Percentiles rank a stretch among this genome's conserved stretches.
Conservation (phyloP, 35 echinoderm and acorn worm species). For the Acanthaster planci region DNA sequence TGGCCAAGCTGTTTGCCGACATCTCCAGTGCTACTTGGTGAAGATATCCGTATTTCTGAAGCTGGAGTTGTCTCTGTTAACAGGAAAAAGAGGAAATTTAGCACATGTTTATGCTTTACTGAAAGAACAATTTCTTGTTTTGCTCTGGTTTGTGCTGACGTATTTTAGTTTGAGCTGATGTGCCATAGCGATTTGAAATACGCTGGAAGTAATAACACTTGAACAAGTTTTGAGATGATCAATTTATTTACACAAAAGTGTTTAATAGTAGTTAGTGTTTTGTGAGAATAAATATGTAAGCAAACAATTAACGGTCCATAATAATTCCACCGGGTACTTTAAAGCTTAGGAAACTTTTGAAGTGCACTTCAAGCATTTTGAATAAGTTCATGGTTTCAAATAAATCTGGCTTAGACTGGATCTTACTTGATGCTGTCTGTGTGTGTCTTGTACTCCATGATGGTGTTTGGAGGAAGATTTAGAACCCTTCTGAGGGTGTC, state of each 20-base stretch:
- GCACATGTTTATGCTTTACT: no score
- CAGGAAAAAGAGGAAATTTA: slow-evolving; percentile 4
- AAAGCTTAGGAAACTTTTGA: not conserved
- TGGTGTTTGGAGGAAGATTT: slow-evolving; percentile 93
- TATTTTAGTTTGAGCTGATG: no score
- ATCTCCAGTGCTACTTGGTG: slow-evolving; percentile 62
- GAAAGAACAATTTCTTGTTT: no score
- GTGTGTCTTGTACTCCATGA: slow-evolving; percentile 98
- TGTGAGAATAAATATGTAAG: no score
- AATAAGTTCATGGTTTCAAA: no score
- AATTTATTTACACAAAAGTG: no score
- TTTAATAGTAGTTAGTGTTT: no score
- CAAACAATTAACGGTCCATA: not conserved
- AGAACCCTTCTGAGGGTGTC: slow-evolving; percentile 91
- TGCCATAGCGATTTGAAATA: no score
- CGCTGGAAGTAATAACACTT: no score
- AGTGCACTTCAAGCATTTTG: not conserved
- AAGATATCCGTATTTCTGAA: slow-evolving; percentile 98
- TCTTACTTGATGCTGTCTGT: slow-evolving; percentile 88
- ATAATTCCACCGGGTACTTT: not conserved
- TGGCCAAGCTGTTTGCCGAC: not conserved
- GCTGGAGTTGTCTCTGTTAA: slow-evolving; percentile 92
- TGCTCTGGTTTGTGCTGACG: no score
- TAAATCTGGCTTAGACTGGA: not conserved
- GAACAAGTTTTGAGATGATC: no score